Percentiles rank a stretch among this genome's conserved stretches.
Conservation (phyloP, 1,140 invertebrate species). For the Drosophila funebris region DNA sequence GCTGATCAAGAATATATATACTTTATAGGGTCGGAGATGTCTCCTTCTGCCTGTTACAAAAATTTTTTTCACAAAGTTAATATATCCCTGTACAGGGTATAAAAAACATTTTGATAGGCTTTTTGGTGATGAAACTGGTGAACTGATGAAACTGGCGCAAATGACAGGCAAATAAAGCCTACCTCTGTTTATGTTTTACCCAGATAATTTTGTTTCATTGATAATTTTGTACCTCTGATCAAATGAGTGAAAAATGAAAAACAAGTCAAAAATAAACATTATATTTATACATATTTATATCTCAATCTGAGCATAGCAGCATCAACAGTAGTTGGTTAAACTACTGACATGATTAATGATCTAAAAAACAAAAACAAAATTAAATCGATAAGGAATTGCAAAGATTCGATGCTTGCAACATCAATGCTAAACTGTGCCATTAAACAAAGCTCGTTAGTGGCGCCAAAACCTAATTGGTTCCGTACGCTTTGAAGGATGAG, state of each 20-base stretch:
- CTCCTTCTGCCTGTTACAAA: no score
- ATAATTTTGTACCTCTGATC: background rate
- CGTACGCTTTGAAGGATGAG: slow-evolving; percentile 64
- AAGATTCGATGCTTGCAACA: slow-evolving; percentile 3
- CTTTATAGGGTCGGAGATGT: no score
- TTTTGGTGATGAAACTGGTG: no score
- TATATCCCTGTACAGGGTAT: no score
- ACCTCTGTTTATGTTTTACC: no score
- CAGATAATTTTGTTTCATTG: no score
- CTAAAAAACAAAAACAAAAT: background rate
- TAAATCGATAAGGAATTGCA: slow-evolving; percentile 41
- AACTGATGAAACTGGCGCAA: no score
- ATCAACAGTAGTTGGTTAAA: slow-evolving; percentile 14
- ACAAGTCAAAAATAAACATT: background rate
- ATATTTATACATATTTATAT: slow-evolving; percentile 13
- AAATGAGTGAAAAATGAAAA: background rate
- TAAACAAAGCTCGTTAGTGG: slow-evolving; percentile 61
- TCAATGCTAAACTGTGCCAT: slow-evolving; percentile 52
- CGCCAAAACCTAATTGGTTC: slow-evolving; percentile 68
- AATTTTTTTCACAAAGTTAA: no score
- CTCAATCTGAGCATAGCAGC: slow-evolving; percentile 9
- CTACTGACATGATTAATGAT: slow-evolving; percentile 64
- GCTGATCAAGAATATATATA: no score
- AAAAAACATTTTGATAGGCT: no score
- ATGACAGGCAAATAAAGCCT: no score